Base-by-base conservation (phyloP, 1,140 invertebrate genomes). In the Artemia franciscana region DNA sequence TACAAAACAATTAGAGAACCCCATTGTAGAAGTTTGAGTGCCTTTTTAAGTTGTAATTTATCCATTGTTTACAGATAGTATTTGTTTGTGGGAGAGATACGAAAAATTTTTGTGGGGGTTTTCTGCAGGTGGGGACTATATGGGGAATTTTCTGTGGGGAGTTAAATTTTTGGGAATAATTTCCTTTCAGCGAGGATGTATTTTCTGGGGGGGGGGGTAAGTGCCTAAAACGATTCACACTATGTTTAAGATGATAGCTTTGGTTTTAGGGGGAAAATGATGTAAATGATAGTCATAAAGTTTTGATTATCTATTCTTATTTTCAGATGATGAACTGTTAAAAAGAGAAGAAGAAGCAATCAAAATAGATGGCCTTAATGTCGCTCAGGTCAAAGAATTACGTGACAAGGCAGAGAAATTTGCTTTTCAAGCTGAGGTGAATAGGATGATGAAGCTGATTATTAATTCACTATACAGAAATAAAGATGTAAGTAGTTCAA, bases 361-460 rank as follows among this genome's bases (percentile, higher is more conserved):
- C 65, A 91, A 94, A 70, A 74, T 98, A 15, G 95, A 98, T 78
- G 91, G 87, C 3, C 75, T 98, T 60, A 97, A 86, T 77, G 88
- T 91, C 0, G 86, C 91, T 27, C 90, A 96, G 74, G 78, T 96
- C 68, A 91, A 91, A 67, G 88, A 97, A 76, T 71, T 98, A 5
- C 75, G 86, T 58, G 90, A 93, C 23, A 86, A 86, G 71, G 82
- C 92, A 0, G 89, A 97, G 70, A 97, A 93, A 73, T 90, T 86
- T 73, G 81, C 81, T 24, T 98, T 97, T 78, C 91, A 94, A 74
- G 90, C 91, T 1, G 91, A 96, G 76, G 92, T 97, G 7, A 94
- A 95, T 77, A 85, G 94, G 26, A 96, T 98, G 91, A 98, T 98
- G 94, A 98, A 98, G 76, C 79, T 98, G 21, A 98, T 98, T 71